Base-by-base conservation (phyloP, 30 jellyfish, hydroid and myxozoan species). In the Pelagia noctiluca region DNA sequence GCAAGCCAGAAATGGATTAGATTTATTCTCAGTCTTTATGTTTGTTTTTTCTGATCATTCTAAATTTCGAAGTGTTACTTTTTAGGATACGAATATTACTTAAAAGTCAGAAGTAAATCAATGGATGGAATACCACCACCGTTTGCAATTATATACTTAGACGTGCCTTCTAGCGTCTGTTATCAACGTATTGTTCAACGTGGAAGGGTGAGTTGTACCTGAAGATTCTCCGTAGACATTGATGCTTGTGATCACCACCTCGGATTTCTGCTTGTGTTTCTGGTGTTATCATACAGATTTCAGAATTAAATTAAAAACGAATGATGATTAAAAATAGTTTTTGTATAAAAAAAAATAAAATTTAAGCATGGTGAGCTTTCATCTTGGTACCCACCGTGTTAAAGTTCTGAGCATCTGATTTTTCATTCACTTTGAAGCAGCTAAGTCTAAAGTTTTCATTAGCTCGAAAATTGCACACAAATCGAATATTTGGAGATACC, bases 31-130 rank as follows among this genome's bases (percentile, higher is more conserved):
- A 42, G 16, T 8, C 16, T 42, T 5, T 42, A 16, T 5, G 16
- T 5, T 5, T 16, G 57, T 42, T 16, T 42, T 42, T 42, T 42
- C 12, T 42, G 12, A 42, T 42, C 16, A 3, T 32, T 5, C 1
- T 2, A 32, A 2, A 23, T 36, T 47, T 19, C 25, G 0, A 26
- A 0, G 19, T 33, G 4, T 76, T 1, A 13, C n/a, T 18, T 30
- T 63, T 1, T 78, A 84, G 95, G 95, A 35, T 84, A 84, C 71
- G 38, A 84, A 11, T 84, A 72, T 49, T 84, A 84, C 49, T 22
- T 72, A 38, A 75, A 66, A 31, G 70, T 73, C 23, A 62, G 95
- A 32, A 37, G 35, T 19, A 63, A 64, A 29, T 88, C 76, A 84
- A 71, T 84, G 95, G 53, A 63, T 25, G 10, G 29, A 16, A 30